Base-by-base conservation (phyloP, 2,888 invertebrate genomes). In the Philereme transversata region DNA sequence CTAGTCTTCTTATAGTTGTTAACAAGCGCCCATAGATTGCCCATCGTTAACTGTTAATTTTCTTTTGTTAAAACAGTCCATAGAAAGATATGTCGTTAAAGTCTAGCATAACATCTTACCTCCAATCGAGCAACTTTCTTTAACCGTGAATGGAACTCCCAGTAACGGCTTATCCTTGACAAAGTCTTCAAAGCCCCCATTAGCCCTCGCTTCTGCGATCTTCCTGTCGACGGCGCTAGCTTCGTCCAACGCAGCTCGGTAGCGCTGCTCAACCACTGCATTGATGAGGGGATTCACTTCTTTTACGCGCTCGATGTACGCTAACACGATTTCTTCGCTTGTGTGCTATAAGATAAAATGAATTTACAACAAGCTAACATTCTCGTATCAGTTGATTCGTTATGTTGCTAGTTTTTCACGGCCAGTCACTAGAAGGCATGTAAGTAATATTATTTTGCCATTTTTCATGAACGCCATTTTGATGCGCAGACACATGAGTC, bases 101-200 rank as follows among this genome's bases (percentile, higher is more conserved):
- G 22, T 22, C 22, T 22, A 22, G 22, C 22, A 22, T 22, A 22
- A 22, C 22, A 35, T 40, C 83, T 80, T 11, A 96, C 97, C 97
- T 88, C 93, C 93, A 0, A 97, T 88, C 0, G 93, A 93, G 73
- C 97, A 96, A 70, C 96, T 95, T 82, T 97, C 97, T 79, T 97
- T 97, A 0, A 96, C 94, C 4, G 97, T 96, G 48, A 97, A 93
- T 0, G 97, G 97, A 11, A 97, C 94, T 0, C 97, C 97, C 1
- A 97, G 87, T 55, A 97, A 86, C 0, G 97, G 97, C 66, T 93
- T 93, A 11, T 92, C 87, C 4, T 78, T 79, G 0, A 89, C 80
- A 50, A 94, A 76, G 47, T 88, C 82, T 0, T 89, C 86, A 4
- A 91, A 74, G 3, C 77, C 71, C 0, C 83, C 86, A 43, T 67